These are phyloP conservation scores for Thripadectes ignobilis DNA, from an alignment of 2,797 vertebrate genomes.

Conservation along the genomic window DNA sequence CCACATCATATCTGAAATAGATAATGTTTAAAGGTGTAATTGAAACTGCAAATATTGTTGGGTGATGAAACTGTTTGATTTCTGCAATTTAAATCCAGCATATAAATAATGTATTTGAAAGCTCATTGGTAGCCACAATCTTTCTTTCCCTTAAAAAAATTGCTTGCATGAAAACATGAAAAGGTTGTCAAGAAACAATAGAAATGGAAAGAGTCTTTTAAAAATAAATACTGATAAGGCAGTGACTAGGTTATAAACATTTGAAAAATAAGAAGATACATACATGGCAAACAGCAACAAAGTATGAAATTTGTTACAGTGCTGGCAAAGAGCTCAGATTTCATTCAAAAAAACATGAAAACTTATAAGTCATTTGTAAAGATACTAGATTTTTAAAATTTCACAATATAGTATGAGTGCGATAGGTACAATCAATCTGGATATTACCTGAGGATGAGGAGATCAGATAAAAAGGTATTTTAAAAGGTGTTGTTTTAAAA, in stretches of 20 bases:
- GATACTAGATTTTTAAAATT: background rate
- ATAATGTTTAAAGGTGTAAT: background rate
- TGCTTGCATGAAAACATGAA: background rate
- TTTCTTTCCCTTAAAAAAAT: background rate
- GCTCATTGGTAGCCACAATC: background rate
- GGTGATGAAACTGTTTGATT: background rate
- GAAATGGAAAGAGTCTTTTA: background rate
- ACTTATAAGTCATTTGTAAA: background rate
- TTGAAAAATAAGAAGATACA: background rate
- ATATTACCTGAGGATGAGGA: background rate
- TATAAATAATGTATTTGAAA: background rate
- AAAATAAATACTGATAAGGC: background rate
- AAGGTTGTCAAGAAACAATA: background rate
- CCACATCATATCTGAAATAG: background rate
- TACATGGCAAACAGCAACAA: background rate
- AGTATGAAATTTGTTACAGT: background rate
- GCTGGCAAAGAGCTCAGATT: background rate
- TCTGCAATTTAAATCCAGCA: background rate
- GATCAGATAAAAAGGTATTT: background rate
- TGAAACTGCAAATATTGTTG: background rate
- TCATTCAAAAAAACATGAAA: background rate
- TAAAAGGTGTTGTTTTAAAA: background rate
- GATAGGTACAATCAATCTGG: background rate
- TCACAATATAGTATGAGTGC: background rate
- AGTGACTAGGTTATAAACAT: background rate